A percentile compares a stretch with the other conserved stretches of the same genome.
Conservation (phyloP, 2,797 vertebrate species). For the Enteromius fasciolatus region DNA sequence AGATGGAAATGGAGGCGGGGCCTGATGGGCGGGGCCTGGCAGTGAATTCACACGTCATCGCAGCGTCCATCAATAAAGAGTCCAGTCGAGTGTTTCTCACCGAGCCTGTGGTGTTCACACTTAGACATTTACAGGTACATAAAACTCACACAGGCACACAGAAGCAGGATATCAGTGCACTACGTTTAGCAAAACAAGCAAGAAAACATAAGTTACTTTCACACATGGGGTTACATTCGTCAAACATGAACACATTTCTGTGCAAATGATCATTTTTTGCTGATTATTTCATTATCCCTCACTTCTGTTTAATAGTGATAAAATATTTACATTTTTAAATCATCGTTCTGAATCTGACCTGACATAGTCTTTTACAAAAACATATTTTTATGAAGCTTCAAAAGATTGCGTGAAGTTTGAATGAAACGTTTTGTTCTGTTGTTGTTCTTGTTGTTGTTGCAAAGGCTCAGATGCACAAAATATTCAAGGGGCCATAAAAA, state of each 20-base stretch:
- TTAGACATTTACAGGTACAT: constrained; percentile 87
- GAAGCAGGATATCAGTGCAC: background rate
- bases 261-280: background rate
- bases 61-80: constrained; percentile 94
- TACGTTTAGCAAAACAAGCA: too few species aligned
- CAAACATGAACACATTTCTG: background rate
- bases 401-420: background rate
- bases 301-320: background rate
- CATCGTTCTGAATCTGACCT: background rate
- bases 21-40: constrained; percentile 76
- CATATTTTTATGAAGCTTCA: background rate
- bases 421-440: background rate
- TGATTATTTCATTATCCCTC: background rate
- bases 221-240: background rate
- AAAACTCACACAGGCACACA: background rate
- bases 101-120: constrained; percentile 90
- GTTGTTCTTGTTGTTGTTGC: background rate
- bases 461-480: background rate
- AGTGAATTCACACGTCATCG: constrained; percentile 91
- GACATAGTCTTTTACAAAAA: background rate
- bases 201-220: background rate
- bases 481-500: background rate
- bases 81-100: constrained; percentile 92
- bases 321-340: background rate
- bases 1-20: constrained; percentile 82